Percentiles rank a stretch among this genome's conserved stretches.
These are phyloP conservation scores for Drosophila tani DNA, from an alignment of 1,140 invertebrate species.

Conservation along the genomic window DNA sequence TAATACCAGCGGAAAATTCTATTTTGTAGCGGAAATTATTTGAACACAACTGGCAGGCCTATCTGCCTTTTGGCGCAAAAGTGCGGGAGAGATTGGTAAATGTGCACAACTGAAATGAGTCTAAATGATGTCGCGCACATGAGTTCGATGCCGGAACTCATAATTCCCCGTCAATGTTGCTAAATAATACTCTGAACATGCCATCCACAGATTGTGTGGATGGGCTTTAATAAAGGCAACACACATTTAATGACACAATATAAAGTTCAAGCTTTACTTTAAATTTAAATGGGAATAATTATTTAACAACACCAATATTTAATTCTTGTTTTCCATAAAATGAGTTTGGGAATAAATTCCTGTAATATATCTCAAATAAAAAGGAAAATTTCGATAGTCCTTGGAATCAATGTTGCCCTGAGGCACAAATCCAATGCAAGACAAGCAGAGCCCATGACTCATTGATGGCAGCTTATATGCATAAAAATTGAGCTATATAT, in stretches of 20 bases:
- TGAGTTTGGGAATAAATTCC: no score
- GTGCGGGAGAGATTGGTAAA: conserved; percentile 9
- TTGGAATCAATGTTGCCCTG: neutral
- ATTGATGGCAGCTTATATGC: conserved; percentile 49
- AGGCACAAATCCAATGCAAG: conserved; percentile 2
- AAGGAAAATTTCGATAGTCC: neutral
- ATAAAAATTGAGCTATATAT: conserved; percentile 59
- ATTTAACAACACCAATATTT: neutral
- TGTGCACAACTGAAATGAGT: conserved; percentile 17
- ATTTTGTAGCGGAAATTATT: conserved; percentile 73
- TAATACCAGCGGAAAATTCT: conserved; percentile 47
- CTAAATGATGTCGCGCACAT: conserved; percentile 10
- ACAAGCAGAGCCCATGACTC: conserved; percentile 36
- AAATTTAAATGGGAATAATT: neutral
- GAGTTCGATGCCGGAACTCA: conserved; percentile 18
- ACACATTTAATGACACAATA: neutral
- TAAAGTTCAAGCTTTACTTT: neutral
- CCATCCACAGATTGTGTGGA: neutral
- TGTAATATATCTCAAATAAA: no score
- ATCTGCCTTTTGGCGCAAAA: neutral
- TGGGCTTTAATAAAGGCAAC: neutral
- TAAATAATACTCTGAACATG: neutral
- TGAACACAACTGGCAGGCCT: conserved; percentile 51
- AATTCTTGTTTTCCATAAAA: no score
- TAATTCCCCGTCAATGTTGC: conserved; percentile 16